Percentiles rank a stretch among this genome's conserved stretches.
phyloP scores from a whole-genome alignment of 2,888 invertebrate genomes.

The Pristionchus mayeri region DNA sequence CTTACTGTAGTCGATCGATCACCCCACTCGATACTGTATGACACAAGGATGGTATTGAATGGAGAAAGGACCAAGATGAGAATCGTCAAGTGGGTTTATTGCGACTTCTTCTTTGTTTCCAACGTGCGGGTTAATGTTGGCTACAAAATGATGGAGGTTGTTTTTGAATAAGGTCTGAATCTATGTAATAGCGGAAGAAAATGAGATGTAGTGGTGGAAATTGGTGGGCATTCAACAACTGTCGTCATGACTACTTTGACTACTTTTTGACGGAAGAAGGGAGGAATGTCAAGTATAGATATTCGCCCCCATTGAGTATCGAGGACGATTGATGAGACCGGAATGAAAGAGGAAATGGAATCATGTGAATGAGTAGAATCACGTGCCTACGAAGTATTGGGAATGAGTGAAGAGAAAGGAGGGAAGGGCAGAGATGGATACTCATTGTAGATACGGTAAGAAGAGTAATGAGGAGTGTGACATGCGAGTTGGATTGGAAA shows the following conservation, averaged over 20 bases:
- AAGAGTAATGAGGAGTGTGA: constrained; percentile 19
- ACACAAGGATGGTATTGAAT: constrained; percentile 23
- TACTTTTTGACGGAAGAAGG: not conserved
- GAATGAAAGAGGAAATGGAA: constrained; percentile 19
- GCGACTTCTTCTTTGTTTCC: not conserved
- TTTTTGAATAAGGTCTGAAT: not conserved
- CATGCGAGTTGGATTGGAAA: constrained; percentile 47
- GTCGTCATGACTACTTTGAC: constrained; percentile 21
- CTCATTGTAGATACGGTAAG: not conserved
- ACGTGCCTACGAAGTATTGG: too few species aligned
- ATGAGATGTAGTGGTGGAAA: not conserved
- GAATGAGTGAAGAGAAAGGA: too few species aligned
- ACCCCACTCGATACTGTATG: constrained; percentile 43
- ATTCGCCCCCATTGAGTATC: not conserved
- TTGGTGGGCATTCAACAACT: not conserved
- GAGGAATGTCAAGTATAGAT: constrained; percentile 25
- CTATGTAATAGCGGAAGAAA: not conserved
- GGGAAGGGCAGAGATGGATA: too few species aligned
- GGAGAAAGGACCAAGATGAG: constrained; percentile 38
- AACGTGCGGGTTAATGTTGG: not conserved
- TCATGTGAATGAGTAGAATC: not conserved
- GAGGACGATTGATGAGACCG: not conserved
- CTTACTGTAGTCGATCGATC: constrained; percentile 35
- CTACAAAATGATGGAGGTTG: not conserved
- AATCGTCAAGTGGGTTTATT: constrained; percentile 44